Evolutionary conservation across 2,113 vertebrate genomes (phyloP).

Genomic region (Myocastor coypus): DNA sequence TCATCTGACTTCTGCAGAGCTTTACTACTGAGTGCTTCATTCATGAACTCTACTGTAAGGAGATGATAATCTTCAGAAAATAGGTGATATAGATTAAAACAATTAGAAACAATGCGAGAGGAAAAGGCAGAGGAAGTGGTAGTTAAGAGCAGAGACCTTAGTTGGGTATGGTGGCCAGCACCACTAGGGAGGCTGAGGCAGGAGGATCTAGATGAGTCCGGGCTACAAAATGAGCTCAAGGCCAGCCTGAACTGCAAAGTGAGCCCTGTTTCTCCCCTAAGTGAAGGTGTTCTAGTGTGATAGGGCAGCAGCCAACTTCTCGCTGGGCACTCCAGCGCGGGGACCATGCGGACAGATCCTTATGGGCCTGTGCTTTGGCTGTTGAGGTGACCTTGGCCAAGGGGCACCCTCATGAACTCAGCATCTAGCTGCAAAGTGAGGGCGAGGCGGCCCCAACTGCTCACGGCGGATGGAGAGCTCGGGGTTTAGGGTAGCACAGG

Average conservation of each 20-base stretch:
- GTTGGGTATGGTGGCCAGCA: too few species aligned
- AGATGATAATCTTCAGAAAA: conserved; percentile 56
- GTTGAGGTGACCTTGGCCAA: neutral
- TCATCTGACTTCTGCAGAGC: neutral
- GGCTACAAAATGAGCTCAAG: too few species aligned
- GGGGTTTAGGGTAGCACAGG: neutral
- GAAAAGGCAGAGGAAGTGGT: neutral
- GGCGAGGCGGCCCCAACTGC: neutral
- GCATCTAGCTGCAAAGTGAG: neutral
- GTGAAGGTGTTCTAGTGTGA: neutral
- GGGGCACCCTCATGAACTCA: neutral
- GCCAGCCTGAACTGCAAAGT: too few species aligned
- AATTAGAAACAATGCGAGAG: conserved; percentile 32
- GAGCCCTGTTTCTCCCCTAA: conserved; percentile 8
- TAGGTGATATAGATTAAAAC: conserved; percentile 41
- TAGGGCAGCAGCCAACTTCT: neutral
- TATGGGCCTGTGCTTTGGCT: conserved; percentile 4
- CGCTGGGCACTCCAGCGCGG: neutral
- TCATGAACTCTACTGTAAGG: neutral
- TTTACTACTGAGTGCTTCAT: neutral
- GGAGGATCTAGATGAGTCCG: too few species aligned
- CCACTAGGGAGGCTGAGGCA: too few species aligned
- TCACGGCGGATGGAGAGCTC: neutral
- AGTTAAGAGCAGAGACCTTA: neutral
- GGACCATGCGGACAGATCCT: neutral